phyloP scores from a whole-genome alignment of 2,113 vertebrate species.

The Cettia cetti region DNA sequence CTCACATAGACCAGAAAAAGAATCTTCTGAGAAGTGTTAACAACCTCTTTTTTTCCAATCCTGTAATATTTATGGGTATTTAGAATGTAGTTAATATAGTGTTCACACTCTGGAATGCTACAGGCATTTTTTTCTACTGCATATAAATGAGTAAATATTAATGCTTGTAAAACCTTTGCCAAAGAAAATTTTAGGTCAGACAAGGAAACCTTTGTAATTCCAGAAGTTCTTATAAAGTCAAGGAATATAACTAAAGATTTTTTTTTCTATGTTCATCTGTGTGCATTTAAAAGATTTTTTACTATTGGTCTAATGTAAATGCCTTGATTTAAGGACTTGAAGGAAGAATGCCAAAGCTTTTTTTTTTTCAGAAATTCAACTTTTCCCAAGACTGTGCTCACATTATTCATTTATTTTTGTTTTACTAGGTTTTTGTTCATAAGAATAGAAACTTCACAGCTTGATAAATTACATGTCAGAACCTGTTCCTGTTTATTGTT shows the following conservation, averaged over 20 bases:
- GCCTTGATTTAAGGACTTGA: not conserved
- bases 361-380: not conserved
- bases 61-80: not conserved
- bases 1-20: not conserved
- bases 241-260: not conserved
- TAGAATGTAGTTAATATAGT: not conserved
- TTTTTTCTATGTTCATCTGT: not conserved
- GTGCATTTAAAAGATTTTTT: not conserved
- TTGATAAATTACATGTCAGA: slow-evolving; percentile 59
- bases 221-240: not conserved
- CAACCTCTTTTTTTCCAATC: not conserved
- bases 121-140: not conserved
- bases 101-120: not conserved
- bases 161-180: slow-evolving; percentile 3
- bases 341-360: not conserved
- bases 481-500: slow-evolving; percentile 52
- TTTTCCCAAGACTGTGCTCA: not conserved
- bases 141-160: slow-evolving; percentile 13
- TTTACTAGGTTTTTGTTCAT: slow-evolving; percentile 36
- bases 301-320: not conserved
- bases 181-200: slow-evolving; percentile 23
- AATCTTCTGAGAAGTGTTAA: not conserved
- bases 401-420: slow-evolving; percentile 41
- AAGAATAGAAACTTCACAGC: slow-evolving; percentile 33
- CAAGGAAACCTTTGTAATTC: not conserved